These are phyloP conservation scores for Pollenia labialis DNA, from an alignment of 2,888 invertebrate species.

Conservation along the genomic window DNA sequence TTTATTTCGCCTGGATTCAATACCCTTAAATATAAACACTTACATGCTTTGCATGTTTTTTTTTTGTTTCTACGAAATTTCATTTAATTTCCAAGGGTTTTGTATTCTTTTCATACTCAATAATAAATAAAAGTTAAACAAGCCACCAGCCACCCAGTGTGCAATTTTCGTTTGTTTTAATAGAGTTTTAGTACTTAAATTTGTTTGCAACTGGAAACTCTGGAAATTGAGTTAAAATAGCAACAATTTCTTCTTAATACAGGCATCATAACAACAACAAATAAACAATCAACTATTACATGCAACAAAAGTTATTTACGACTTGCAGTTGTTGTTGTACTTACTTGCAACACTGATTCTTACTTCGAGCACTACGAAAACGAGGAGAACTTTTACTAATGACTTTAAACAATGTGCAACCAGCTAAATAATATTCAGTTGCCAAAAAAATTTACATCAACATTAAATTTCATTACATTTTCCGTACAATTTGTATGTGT, in stretches of 20 bases:
- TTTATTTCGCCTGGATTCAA: neutral
- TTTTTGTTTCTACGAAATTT: neutral
- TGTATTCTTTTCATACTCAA: slow-evolving; percentile 1
- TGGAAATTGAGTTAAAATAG: slow-evolving; percentile 59
- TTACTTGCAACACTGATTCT: no score
- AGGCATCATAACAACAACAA: no score
- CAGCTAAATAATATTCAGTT: no score
- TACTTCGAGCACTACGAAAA: no score
- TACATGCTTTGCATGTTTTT: neutral
- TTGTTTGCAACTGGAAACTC: slow-evolving; percentile 59
- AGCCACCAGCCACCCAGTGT: slow-evolving; percentile 18
- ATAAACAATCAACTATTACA: no score
- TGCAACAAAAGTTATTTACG: no score
- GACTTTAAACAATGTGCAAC: no score
- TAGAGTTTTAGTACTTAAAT: slow-evolving; percentile 60
- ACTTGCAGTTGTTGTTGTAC: no score
- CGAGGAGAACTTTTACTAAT: no score
- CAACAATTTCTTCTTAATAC: slow-evolving; percentile 15
- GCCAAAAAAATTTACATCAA: no score
- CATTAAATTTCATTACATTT: no score
- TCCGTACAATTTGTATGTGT: no score
- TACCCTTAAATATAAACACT: neutral
- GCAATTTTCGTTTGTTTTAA: slow-evolving; percentile 59
- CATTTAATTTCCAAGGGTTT: slow-evolving; percentile 13
- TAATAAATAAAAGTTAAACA: slow-evolving; percentile 17